A percentile compares a stretch with the other conserved stretches of the same genome.
These are phyloP conservation scores for Eutolmus rufibarbis DNA, from an alignment of 2,888 invertebrate species.

Conservation along the genomic window DNA sequence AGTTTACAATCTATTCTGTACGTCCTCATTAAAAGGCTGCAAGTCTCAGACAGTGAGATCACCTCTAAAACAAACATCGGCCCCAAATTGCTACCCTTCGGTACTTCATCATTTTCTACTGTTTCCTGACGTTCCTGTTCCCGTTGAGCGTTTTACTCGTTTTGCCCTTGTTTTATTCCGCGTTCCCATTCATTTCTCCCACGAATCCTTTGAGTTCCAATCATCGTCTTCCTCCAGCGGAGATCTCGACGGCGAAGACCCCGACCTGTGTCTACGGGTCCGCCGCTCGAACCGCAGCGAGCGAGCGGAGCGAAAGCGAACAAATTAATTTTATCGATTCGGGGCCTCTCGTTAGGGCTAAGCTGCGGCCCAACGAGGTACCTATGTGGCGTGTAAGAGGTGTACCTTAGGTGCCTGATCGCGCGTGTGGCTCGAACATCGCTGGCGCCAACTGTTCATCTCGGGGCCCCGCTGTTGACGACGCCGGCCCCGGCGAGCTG, in stretches of 20 bases:
- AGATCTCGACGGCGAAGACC: background rate
- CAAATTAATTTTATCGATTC: conserved; percentile 46
- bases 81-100: conserved; percentile 44
- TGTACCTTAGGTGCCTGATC: conserved; percentile 13
- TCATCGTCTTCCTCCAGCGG: background rate
- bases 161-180: background rate
- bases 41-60: background rate
- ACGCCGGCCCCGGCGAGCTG: background rate
- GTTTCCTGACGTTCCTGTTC: background rate
- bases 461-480: background rate
- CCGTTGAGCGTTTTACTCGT: background rate
- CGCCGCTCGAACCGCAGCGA: background rate
- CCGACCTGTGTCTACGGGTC: background rate
- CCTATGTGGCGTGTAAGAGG: conserved; percentile 29
- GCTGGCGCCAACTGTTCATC: conserved; percentile 34
- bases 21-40: background rate
- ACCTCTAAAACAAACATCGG: conserved; percentile 43
- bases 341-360: conserved; percentile 4
- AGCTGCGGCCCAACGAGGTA: background rate
- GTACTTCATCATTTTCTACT: conserved; percentile 37
- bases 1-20: background rate
- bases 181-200: background rate
- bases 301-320: conserved; percentile 26
- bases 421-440: conserved; percentile 36
- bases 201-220: background rate